Evolutionary conservation across 2,113 vertebrate genomes (phyloP), one percentile per base, ranked within the genome.

Genomic region (Bubalus kerabau): DNA sequence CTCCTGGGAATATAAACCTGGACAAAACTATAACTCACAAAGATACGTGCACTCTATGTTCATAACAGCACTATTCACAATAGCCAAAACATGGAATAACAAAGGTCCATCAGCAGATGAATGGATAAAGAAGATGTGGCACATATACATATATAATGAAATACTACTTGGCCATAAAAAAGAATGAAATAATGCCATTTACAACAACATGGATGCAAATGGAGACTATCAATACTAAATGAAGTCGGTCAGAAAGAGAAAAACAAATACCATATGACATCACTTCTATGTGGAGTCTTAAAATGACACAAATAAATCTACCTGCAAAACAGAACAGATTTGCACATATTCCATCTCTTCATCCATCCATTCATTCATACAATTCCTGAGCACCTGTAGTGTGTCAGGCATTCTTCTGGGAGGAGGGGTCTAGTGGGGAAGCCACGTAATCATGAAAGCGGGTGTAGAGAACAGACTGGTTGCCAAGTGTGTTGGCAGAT

Each of bases 361-460:
- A 1, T 76, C 30, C n/a, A 3, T 76, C 64, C 3, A 0, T 43
- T 46, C 9, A 3, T 40, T 36, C 52, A 54, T 50, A 7, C 5
- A 56, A 2, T 36, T 9, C 30, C 12, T 60, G 64, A 76, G 59
- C 36, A 5, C 87, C 62, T 52, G 14, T 10, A 32, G 30, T 23
- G 10, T 48, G 67, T 15, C 24, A 3, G 78, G 48, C 2, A 0
- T 15, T n/a, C 4, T n/a, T 62, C 57, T 50, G 46, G 90, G 57
- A 7, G 16, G 15, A 36, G 30, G 2, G n/a, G 23, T 64, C 28
- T 54, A 6, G 16, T 43, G 9, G 21, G 6, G 59, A 43, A n/a
- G 15, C 21, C 6, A 14, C 2, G 0, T 12, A 32, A 6, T 57
- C 76, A 26, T 0, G 0, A 48, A 1, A 52, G 50, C 5, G 0